Base-by-base conservation (phyloP, 2,113 vertebrate genomes). In the Leptocoma aspasia region DNA sequence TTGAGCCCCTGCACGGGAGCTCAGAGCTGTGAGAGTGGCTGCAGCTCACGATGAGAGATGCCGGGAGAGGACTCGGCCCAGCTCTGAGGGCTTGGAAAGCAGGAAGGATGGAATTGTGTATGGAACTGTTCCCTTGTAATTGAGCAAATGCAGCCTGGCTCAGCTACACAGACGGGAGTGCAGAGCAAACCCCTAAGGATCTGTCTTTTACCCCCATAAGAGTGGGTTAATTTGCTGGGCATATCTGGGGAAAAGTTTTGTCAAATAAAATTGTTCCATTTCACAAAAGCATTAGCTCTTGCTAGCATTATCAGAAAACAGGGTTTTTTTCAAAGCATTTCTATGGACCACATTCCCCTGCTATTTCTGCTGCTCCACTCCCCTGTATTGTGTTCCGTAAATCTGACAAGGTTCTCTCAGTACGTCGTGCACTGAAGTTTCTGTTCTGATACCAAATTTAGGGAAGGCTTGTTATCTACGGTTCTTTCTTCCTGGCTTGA, bases 401-500 rank as follows among this genome's bases (percentile, higher is more conserved):
- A 60, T 94, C 82, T 90, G 85, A 72, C 69, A 90, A 92, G 87
- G 54, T 75, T 94, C 90, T 76, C 49, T 56, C 76, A 53, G 75
- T 84, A 61, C 60, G 21, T 56, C 14, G 69, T 81, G 77, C 80
- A 27, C 50, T 90, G 92, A 90, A 81, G 86, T 94, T 95, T 82
- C 66, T 90, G 70, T 65, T 92, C 78, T 10, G 57, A 86, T 85
- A 78, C 68, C 63, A 68, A 60, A 78, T 96, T 93, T 94, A 72
- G 80, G 56, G 71, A 89, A 88, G 59, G 45, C 56, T 77, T 79
- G 52, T 93, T 94, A 93, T 93, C 85, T 89, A 20, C 60, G 80
- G 33, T 78, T 86, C 79, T 83, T 96, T 93, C 65, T 89, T 91
- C 76, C 60, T 85, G 89, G 31, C 88, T 86, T 82, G 90, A 96